Percentiles rank a stretch among this genome's conserved stretches.
phyloP scores from a whole-genome alignment of 2,797 vertebrate species.

The Manis crassicaudata region DNA sequence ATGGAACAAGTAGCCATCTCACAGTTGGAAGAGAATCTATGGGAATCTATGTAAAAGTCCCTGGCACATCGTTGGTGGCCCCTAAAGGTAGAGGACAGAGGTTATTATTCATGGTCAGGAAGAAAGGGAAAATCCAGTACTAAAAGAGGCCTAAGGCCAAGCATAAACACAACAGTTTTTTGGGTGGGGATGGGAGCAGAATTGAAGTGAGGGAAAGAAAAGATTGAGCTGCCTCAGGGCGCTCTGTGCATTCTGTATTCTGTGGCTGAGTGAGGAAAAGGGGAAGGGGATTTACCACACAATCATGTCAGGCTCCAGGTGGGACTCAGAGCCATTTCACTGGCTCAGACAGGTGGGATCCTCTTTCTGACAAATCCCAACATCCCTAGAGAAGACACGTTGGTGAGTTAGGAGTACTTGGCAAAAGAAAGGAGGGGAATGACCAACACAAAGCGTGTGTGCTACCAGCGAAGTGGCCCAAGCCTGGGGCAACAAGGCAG shows the following conservation, averaged over 20 bases:
- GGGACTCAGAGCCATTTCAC: neutral
- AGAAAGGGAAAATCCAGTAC: neutral
- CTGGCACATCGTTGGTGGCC: no score
- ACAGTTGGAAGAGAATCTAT: neutral
- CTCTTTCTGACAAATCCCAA: neutral
- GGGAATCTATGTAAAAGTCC: neutral
- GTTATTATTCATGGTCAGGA: neutral
- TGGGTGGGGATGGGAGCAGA: neutral
- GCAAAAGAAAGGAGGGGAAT: neutral
- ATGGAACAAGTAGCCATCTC: neutral
- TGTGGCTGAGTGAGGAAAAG: neutral
- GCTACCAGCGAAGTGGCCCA: neutral
- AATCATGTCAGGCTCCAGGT: neutral
- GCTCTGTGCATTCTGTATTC: neutral
- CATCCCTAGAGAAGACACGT: constrained; percentile 17
- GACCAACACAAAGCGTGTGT: neutral
- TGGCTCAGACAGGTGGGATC: neutral
- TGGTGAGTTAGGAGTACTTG: neutral
- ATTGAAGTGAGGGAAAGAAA: neutral
- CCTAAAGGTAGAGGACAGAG: neutral
- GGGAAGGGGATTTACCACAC: neutral
- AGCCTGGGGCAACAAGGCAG: neutral
- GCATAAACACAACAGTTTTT: neutral
- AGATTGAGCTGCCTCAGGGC: neutral
- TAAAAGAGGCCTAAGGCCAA: neutral